Base-by-base conservation (phyloP, 2,797 vertebrate species). In the Cirrhinus molitorella region DNA sequence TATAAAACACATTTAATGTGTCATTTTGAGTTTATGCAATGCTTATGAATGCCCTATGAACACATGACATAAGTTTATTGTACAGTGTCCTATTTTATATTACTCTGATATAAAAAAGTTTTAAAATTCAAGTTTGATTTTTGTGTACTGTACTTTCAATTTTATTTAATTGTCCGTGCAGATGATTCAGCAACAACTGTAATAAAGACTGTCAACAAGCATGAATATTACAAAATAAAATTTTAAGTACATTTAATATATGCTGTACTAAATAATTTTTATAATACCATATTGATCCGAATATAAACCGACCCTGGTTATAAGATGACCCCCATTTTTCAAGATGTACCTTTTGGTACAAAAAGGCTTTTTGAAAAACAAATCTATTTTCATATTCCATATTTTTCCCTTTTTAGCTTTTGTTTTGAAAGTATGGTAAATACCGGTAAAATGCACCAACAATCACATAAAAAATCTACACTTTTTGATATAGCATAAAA, bases 11-110 rank as follows among this genome's bases (percentile, higher is more conserved):
- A 4, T 77, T 67, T 23, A 68, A 70, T 77, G 63, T 67, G 61
- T 45, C 5, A 1, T 17, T 25, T 57, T 34, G 51, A 67, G 37
- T 45, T 83, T 43, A 59, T 57, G 65, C 51, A 67, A 17, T 76
- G 61, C 72, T 75, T 83, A 76, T 53, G 34, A 76, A 67, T 67
- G 59, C 34, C 31, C 1, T 45, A 66, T 67, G 57, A 53, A 82
- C 63, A 67, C 49, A 76, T 81, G 53, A 74, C 43, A 28, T 80
- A 61, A 12, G 59, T 47, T 49, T 73, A 76, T 76, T 68, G 72
- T 83, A 68, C 49, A 53, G 61, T 83, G 73, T 83, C 61, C 37
- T 83, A 43, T 83, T 83, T 77, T 83, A 77, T 77, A 67, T 83
- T 76, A 68, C 63, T 47, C 49, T 31, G 51, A 76, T 76, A 77